A percentile compares a stretch with the other conserved stretches of the same genome.
phyloP scores from a whole-genome alignment of 2,888 invertebrate genomes.

The Anaspis maculata region DNA sequence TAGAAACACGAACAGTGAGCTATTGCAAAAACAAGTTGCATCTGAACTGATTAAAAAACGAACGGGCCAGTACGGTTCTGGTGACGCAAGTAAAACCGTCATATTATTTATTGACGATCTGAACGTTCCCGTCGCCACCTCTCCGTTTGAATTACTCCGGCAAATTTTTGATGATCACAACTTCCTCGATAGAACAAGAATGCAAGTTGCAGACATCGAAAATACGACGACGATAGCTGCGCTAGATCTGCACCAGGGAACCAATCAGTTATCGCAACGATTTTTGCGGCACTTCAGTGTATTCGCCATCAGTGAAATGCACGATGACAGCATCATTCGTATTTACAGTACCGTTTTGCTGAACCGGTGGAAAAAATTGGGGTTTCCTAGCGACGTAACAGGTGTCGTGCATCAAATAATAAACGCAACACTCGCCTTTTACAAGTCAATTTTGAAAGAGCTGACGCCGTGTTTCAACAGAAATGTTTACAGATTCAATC shows the following conservation, averaged over 20 bases:
- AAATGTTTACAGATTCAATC: constrained; percentile 58
- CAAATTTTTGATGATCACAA: constrained; percentile 54
- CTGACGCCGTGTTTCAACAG: too few species aligned
- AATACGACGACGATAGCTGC: constrained; percentile 50
- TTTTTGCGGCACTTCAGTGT: constrained; percentile 57
- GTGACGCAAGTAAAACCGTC: constrained; percentile 46
- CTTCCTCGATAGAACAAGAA: constrained; percentile 1
- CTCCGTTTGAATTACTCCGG: constrained; percentile 53
- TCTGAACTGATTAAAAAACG: constrained; percentile 45
- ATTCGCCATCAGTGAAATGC: constrained; percentile 49
- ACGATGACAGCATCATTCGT: constrained; percentile 50
- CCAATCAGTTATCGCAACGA: constrained; percentile 44
- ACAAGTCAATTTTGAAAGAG: too few species aligned
- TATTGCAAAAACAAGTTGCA: constrained; percentile 46
- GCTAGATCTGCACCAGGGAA: constrained; percentile 47
- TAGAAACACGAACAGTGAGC: constrained; percentile 43
- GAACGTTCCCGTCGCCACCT: constrained; percentile 47
- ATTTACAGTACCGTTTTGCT: constrained; percentile 53
- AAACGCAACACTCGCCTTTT: constrained; percentile 51
- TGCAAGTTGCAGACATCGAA: constrained; percentile 32
- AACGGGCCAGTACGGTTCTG: constrained; percentile 50
- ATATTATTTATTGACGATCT: constrained; percentile 61
- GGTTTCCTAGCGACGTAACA: constrained; percentile 47
- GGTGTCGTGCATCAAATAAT: constrained; percentile 46
- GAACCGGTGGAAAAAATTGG: constrained; percentile 47